Percentiles rank a stretch among this genome's conserved stretches.
Evolutionary conservation across 2,113 vertebrate genomes (phyloP).

Genomic region (Diphyllodes magnificus): DNA sequence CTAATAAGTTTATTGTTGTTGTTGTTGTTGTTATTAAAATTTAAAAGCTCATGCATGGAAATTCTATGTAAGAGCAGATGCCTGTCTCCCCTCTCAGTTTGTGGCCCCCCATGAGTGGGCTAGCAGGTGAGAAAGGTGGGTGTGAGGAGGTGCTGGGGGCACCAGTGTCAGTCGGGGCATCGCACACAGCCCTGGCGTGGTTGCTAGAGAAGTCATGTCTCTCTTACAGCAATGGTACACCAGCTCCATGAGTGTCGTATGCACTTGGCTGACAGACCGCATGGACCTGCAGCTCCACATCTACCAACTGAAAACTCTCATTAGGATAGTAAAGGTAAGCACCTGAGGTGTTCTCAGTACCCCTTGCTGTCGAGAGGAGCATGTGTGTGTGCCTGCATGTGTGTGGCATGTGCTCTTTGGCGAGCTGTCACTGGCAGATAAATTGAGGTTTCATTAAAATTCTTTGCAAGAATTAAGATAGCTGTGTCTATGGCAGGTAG

Average conservation of each 20-base stretch:
- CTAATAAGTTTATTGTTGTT: background rate
- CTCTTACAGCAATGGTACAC: constrained; percentile 99
- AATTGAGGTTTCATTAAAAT: background rate
- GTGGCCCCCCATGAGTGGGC: rapidly evolving
- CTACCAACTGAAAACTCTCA: constrained; percentile 98
- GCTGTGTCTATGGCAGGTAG: background rate
- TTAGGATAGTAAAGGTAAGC: constrained; percentile 97
- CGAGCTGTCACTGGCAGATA: background rate
- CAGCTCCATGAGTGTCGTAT: constrained; percentile 96
- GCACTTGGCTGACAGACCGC: constrained; percentile 97
- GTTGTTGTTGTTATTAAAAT: background rate
- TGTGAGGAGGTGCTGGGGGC: background rate
- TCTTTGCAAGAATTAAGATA: background rate
- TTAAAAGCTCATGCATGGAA: background rate
- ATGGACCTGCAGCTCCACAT: constrained; percentile 99
- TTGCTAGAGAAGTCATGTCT: constrained; percentile 91
- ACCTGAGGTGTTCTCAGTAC: background rate
- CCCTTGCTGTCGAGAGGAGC: background rate
- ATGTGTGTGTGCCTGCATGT: background rate
- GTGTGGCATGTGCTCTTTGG: background rate
- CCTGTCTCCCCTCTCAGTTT: background rate
- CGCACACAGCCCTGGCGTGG: background rate
- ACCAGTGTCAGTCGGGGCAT: background rate
- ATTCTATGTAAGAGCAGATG: background rate
- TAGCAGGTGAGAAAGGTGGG: background rate